A percentile compares a stretch with the other conserved stretches of the same genome.
Conservation (phyloP, 2,113 vertebrate species). For the Panthera uncia region DNA sequence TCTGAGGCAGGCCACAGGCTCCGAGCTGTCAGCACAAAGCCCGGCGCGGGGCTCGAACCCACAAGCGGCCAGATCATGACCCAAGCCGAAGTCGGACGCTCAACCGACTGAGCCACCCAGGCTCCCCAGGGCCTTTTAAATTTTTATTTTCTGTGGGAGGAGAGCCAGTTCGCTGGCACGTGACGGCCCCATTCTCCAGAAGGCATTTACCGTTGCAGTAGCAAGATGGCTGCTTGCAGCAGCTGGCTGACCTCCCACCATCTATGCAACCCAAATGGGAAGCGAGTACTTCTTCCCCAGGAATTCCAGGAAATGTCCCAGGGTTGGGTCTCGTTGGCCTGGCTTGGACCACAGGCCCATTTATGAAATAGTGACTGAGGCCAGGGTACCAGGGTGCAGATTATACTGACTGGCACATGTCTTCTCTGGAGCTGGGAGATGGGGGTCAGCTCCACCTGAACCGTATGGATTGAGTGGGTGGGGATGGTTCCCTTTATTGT, state of each 20-base stretch:
- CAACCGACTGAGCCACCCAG: no score
- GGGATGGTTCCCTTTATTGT: rapidly evolving
- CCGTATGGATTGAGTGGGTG: neutral
- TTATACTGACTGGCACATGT: neutral
- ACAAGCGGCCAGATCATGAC: no score
- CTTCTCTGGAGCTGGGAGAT: neutral
- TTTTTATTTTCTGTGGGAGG: neutral
- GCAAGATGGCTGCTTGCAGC: neutral
- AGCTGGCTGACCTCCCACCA: neutral
- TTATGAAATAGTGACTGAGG: neutral
- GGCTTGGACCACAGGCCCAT: neutral
- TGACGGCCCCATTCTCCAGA: neutral
- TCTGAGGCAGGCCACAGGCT: no score
- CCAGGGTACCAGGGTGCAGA: neutral
- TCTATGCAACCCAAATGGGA: neutral
- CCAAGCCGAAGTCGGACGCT: no score
- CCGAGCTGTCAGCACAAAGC: no score
- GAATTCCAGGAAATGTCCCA: neutral
- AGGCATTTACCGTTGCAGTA: neutral
- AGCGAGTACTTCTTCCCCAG: neutral
- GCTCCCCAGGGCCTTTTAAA: no score
- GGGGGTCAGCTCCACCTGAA: neutral
- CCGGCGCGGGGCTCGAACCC: no score
- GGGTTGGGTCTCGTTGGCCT: neutral
- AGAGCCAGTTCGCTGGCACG: neutral